Evolutionary conservation across 1,140 invertebrate species (phyloP).

Genomic region (Meloidogyne exigua): DNA sequence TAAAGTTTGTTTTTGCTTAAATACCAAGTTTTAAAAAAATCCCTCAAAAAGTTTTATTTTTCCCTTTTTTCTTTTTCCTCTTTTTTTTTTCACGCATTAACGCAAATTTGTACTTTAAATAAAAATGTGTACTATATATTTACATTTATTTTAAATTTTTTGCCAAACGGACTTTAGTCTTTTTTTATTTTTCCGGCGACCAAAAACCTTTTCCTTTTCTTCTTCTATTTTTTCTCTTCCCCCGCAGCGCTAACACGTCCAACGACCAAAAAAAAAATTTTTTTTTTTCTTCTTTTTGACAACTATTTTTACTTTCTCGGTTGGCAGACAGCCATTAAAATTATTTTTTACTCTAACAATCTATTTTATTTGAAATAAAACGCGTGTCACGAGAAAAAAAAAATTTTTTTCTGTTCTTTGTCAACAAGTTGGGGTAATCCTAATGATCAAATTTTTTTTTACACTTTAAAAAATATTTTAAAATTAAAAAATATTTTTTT

Average conservation of each 20-base stretch:
- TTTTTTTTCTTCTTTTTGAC: too few relatives aligned
- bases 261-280: not conserved
- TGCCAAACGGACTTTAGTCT: not conserved
- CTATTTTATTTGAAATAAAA: too few relatives aligned
- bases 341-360: not conserved
- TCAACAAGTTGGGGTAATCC: too few relatives aligned
- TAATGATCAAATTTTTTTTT: too few relatives aligned
- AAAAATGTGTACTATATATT: not conserved
- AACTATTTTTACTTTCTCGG: not conserved
- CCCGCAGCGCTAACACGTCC: not conserved
- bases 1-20: too few relatives aligned
- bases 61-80: slow-evolving; percentile 1
- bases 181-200: not conserved
- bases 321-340: not conserved
- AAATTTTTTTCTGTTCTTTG: too few relatives aligned
- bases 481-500: too few relatives aligned
- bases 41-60: not conserved
- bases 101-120: not conserved
- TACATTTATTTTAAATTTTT: slow-evolving; percentile 6
- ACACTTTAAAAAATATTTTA: too few relatives aligned
- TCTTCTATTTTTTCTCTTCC: too few relatives aligned
- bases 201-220: not conserved
- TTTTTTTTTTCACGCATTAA: not conserved
- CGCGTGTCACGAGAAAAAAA: too few relatives aligned
- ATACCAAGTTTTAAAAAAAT: too few relatives aligned